phyloP scores from a whole-genome alignment of 2,888 invertebrate genomes.

The Drosophila hamatofila region DNA sequence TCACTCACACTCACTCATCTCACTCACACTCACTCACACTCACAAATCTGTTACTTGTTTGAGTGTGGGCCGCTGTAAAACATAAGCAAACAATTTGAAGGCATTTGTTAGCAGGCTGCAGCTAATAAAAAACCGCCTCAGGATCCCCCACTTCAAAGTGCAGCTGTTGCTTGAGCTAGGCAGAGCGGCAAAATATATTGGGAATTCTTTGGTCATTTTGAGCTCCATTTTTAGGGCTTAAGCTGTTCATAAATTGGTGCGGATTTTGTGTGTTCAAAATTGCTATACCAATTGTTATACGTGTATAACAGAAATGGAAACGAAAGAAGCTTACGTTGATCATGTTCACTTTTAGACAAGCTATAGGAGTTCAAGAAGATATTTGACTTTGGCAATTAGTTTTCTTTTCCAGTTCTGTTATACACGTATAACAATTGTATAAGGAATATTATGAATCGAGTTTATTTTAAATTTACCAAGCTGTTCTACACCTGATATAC shows the following conservation, averaged over 20 bases:
- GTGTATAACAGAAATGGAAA: neutral
- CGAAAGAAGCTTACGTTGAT: neutral
- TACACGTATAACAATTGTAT: no score
- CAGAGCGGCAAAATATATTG: neutral
- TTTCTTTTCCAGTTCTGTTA: no score
- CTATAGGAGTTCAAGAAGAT: neutral
- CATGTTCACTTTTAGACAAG: neutral
- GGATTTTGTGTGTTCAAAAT: neutral
- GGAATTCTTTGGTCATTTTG: neutral
- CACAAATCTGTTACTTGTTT: neutral
- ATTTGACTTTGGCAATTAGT: no score
- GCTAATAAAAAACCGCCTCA: constrained; percentile 50
- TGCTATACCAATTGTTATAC: neutral
- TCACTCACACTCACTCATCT: neutral
- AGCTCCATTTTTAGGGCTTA: neutral
- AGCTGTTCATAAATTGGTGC: neutral
- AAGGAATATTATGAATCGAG: no score
- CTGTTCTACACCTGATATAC: neutral
- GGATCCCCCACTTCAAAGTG: constrained; percentile 68
- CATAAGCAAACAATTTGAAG: constrained; percentile 51
- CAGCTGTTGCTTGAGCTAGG: constrained; percentile 26
- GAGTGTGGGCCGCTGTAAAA: constrained; percentile 24
- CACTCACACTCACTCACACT: constrained; percentile 3
- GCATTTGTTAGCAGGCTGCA: constrained; percentile 33
- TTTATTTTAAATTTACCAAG: neutral